phyloP scores from a whole-genome alignment of 2,888 invertebrate genomes.

The Dryococelus australis region DNA sequence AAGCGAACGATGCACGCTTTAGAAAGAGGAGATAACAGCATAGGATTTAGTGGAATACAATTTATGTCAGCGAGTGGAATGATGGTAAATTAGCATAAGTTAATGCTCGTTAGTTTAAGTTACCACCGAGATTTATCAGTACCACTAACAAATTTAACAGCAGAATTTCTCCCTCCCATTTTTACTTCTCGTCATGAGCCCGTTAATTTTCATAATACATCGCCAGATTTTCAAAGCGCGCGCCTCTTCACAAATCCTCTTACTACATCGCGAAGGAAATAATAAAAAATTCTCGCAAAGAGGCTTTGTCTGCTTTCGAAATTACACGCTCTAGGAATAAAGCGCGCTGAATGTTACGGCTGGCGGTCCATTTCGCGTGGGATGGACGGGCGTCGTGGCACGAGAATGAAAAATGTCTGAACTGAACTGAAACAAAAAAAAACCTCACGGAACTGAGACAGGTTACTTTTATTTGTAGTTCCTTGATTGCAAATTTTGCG shows the following conservation, averaged over 20 bases:
- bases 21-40: too few species aligned
- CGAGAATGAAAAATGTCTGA: too few species aligned
- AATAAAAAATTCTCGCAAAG: not conserved
- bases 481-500: not conserved
- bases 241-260: not conserved
- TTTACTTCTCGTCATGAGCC: not conserved
- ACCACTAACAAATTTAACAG: not conserved
- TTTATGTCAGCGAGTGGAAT: too few species aligned
- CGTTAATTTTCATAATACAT: not conserved
- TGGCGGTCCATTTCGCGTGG: not conserved
- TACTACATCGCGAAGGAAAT: constrained; percentile 9
- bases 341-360: not conserved
- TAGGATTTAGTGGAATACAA: too few species aligned
- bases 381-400: too few species aligned
- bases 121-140: not conserved
- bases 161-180: not conserved
- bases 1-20: too few species aligned
- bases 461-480: not conserved
- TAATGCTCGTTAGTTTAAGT: not conserved
- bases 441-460: too few species aligned
- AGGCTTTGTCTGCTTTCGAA: not conserved
- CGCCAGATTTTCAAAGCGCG: not conserved
- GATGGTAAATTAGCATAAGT: not conserved
- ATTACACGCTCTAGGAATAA: not conserved
- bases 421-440: too few species aligned